Evolutionary conservation across 2,888 invertebrate species (phyloP).

Genomic region (Geotrupes spiniger): DNA sequence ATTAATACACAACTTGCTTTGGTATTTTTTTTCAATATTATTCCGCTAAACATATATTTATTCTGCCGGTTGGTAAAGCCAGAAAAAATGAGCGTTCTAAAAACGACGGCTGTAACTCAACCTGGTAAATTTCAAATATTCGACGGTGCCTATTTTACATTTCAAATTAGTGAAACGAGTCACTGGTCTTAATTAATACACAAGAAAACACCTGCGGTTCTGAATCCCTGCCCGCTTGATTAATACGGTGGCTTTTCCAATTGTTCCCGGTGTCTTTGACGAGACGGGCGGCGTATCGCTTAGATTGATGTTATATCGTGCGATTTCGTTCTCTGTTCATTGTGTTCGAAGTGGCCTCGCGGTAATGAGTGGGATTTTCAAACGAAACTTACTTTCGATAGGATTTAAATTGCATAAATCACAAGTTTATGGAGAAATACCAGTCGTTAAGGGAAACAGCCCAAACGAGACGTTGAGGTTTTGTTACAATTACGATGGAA

Average conservation of each 20-base stretch:
- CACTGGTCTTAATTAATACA: slow-evolving; percentile 31
- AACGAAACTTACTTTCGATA: slow-evolving; percentile 9
- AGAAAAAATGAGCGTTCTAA: no score
- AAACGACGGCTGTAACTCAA: no score
- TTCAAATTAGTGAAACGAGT: slow-evolving; percentile 31
- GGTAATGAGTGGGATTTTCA: slow-evolving; percentile 14
- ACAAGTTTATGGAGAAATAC: slow-evolving; percentile 4
- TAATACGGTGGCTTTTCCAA: slow-evolving; percentile 24
- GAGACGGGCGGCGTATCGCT: slow-evolving; percentile 10
- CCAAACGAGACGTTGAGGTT: not conserved
- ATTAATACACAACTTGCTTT: no score
- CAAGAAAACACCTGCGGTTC: slow-evolving; percentile 34
- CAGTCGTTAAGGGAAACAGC: slow-evolving; percentile 1
- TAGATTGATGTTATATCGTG: slow-evolving; percentile 16
- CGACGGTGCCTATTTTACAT: slow-evolving; percentile 25
- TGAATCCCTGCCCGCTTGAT: slow-evolving; percentile 24
- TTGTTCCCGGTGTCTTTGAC: slow-evolving; percentile 13
- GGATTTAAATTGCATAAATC: slow-evolving; percentile 18
- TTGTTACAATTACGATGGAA: not conserved
- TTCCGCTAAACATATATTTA: no score
- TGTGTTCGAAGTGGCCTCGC: slow-evolving; percentile 13
- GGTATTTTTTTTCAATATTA: no score
- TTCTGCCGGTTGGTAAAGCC: no score
- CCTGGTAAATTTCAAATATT: no score
- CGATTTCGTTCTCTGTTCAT: slow-evolving; percentile 13